Conservation (phyloP, 2,113 vertebrate genomes). For the Merops nubicus region DNA sequence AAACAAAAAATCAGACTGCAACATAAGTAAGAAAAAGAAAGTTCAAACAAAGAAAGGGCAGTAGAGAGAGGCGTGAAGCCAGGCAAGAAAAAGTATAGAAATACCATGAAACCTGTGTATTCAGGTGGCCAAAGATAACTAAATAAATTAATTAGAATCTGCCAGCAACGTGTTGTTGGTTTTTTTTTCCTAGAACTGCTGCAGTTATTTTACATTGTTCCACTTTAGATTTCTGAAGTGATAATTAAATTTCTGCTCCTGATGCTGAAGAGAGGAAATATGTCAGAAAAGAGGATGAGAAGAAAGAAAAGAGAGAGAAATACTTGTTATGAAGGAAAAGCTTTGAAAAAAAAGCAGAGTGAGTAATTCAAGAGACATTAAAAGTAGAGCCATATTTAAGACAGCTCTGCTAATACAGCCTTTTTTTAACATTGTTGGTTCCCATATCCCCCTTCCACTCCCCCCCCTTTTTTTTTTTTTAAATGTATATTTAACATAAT, state of each 20-base stretch:
- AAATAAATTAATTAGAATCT: background rate
- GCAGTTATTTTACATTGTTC: background rate
- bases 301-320: background rate
- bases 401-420: background rate
- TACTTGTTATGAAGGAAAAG: background rate
- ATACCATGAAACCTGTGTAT: background rate
- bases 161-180: background rate
- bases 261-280: background rate
- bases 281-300: background rate
- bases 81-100: background rate
- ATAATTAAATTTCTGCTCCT: background rate
- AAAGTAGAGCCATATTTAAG: background rate
- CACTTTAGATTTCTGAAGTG: background rate
- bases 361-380: background rate
- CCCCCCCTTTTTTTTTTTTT: accelerated
- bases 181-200: background rate
- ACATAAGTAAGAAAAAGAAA: background rate
- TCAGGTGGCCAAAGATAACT: background rate
- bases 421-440: background rate
- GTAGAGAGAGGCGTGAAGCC: background rate
- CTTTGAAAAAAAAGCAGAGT: background rate
- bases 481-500: background rate
- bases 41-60: background rate
- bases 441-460: background rate
- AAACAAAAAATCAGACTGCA: background rate